Conservation (phyloP, 2,113 vertebrate species). For the Misgurnus mizolepis region DNA sequence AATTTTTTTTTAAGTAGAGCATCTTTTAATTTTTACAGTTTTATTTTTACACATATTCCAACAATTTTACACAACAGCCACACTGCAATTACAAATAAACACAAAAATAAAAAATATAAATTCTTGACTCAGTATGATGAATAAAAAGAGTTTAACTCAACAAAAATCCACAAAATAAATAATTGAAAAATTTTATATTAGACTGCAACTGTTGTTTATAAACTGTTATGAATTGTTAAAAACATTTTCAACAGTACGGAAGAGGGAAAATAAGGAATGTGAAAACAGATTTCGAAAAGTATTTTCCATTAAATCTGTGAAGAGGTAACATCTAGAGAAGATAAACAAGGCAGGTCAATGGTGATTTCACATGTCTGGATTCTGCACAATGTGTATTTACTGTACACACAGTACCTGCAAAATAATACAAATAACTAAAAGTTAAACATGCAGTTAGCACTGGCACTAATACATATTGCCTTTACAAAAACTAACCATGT, state of each 20-base stretch:
- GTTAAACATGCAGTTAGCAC: background rate
- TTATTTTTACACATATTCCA: no score
- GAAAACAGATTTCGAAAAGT: background rate
- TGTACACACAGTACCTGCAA: background rate
- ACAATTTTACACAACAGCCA: no score
- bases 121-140: background rate
- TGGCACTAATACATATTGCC: background rate
- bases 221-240: background rate
- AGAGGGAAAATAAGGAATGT: slow-evolving; percentile 15
- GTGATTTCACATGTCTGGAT: background rate
- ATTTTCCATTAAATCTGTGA: background rate
- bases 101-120: background rate
- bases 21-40: no score
- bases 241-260: background rate
- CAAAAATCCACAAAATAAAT: background rate
- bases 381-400: background rate
- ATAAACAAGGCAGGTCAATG: background rate
- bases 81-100: background rate
- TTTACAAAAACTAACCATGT: no score
- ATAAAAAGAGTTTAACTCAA: background rate
- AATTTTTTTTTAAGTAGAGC: no score
- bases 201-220: background rate
- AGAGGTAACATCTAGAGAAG: background rate
- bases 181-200: background rate
- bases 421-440: background rate